Evolutionary conservation across 1,140 invertebrate genomes (phyloP).

Genomic region (Drosophila littoralis): DNA sequence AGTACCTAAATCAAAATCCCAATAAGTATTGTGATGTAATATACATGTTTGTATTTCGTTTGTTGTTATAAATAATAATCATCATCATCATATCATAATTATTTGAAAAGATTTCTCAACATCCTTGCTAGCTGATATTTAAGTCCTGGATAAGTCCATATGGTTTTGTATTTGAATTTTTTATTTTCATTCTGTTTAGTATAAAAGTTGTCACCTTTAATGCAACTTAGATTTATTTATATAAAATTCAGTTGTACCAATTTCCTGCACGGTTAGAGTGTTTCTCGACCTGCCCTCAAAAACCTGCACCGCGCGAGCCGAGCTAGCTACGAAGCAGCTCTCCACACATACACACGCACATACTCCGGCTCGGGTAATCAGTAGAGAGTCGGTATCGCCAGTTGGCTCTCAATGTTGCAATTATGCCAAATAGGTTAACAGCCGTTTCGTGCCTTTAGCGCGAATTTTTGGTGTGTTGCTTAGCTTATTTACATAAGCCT

Average conservation of each 20-base stretch:
- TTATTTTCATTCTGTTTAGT: neutral
- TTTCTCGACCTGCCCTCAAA: neutral
- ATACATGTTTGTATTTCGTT: neutral
- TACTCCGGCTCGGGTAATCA: slow-evolving; percentile 42
- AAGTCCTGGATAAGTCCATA: too few species aligned
- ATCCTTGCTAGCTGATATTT: too few species aligned
- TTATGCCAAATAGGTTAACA: slow-evolving; percentile 79
- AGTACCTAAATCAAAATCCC: too few species aligned
- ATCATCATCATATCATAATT: too few species aligned
- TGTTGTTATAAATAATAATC: too few species aligned
- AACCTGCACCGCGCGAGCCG: slow-evolving; percentile 4
- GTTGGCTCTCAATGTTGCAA: slow-evolving; percentile 52
- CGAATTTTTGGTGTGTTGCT: slow-evolving; percentile 48
- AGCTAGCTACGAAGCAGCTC: neutral
- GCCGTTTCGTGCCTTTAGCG: slow-evolving; percentile 75
- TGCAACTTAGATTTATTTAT: neutral
- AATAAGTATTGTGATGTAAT: too few species aligned
- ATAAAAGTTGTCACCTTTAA: neutral
- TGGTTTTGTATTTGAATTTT: too few species aligned
- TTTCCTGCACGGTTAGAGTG: neutral
- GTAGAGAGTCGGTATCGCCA: slow-evolving; percentile 40
- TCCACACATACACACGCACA: slow-evolving; percentile 17
- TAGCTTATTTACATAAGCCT: slow-evolving; percentile 68
- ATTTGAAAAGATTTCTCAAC: too few species aligned
- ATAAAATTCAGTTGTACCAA: neutral